Base-by-base conservation (phyloP, 1,140 invertebrate species). In the Chrysoperla carnea region DNA sequence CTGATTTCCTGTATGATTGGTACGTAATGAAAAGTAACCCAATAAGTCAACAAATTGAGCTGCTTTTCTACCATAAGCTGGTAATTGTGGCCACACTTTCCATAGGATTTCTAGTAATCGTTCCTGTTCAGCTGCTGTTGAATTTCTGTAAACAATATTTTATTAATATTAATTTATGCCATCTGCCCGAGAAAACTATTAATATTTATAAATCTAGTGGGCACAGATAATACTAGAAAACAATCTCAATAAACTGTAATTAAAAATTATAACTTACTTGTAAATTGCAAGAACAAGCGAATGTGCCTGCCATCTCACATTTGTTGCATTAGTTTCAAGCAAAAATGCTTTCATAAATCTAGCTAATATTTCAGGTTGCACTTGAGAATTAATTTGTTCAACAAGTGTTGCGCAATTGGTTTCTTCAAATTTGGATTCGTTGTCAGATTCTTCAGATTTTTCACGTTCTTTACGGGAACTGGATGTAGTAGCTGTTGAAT, bases 21-120 rank as follows among this genome's bases (percentile, higher is more conserved):
- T 89, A 57, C 87, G 89, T 0, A 94, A 66, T 0, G 86, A 85
- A 54, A 94, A 88, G 60, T 90, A 95, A 1, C 92, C 93, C 0
- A 97, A 69, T 0, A 98, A 66, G 62, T 98, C 93, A 1, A 96
- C 91, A 67, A 96, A 97, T 61, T 97, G 93, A 0, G 87, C 81
- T 3, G 91, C 90, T 62, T 95, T 89, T 0, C 85, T 70, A 2
- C 93, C 94, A 58, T 92, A 95, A 40, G 80, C 75, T 0, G 89
- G 87, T 29, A 97, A 66, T 36, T 85, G 67, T 2, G 86, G 86
- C 92, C 93, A 97, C 28, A 97, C 61, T 36, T 73, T 75, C 91
- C 91, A 95, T 50, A 96, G 64, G 5, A 91, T 64, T 40, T 85
- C 81, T 0, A 95, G 64, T 12, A 96, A 55, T 9, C 67, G 64